Conservation (phyloP, 1,140 invertebrate genomes). For the Ceratina australensis region DNA sequence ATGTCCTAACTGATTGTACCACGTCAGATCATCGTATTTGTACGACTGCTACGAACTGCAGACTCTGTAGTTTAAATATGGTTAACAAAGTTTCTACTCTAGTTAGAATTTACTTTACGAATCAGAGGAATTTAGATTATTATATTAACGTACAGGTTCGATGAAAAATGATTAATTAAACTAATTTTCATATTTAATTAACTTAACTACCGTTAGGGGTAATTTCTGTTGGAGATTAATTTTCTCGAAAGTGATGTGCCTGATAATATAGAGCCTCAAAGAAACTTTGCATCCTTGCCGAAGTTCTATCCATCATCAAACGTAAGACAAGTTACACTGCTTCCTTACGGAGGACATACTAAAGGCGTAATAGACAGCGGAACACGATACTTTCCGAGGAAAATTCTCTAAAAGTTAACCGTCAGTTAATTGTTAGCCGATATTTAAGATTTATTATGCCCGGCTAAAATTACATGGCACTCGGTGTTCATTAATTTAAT, state of each 20-base stretch:
- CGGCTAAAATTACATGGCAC: too few species aligned
- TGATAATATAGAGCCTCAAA: neutral
- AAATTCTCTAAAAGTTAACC: neutral
- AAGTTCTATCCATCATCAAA: slow-evolving; percentile 8
- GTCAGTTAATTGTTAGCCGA: neutral
- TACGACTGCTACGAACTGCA: too few species aligned
- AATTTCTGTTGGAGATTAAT: neutral
- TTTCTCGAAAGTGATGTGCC: neutral
- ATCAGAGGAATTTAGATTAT: too few species aligned
- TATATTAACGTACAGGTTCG: too few species aligned
- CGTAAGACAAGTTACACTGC: neutral
- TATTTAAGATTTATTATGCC: neutral
- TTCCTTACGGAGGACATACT: neutral
- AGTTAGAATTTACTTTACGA: too few species aligned
- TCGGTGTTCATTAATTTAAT: too few species aligned
- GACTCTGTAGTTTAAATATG: too few species aligned
- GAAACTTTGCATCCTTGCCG: slow-evolving; percentile 5
- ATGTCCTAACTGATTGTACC: too few species aligned
- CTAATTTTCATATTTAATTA: neutral
- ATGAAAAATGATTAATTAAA: neutral
- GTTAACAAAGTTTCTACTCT: too few species aligned
- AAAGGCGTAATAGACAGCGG: too few species aligned
- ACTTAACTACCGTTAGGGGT: neutral
- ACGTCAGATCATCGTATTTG: too few species aligned
- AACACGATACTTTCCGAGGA: neutral